Evolutionary conservation across 1,140 invertebrate species (phyloP).

Genomic region (Telenomus remus): DNA sequence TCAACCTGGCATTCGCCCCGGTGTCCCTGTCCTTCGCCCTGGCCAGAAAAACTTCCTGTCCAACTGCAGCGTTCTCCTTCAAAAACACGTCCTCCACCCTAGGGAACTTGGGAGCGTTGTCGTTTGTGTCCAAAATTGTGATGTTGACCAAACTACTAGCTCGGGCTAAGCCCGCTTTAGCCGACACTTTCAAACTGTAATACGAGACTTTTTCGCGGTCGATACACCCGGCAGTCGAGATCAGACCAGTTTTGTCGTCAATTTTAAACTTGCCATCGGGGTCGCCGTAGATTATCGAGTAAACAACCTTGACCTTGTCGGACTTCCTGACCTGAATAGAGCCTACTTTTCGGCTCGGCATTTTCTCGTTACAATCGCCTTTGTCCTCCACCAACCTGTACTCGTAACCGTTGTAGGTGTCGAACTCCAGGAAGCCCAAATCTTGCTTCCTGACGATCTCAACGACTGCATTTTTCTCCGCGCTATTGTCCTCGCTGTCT

Average conservation of each 20-base stretch:
- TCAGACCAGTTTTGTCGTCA: conserved; percentile 84
- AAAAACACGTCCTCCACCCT: conserved; percentile 85
- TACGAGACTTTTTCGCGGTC: conserved; percentile 88
- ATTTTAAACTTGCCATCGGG: conserved; percentile 86
- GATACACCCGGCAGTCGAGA: conserved; percentile 86
- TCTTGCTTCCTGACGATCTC: conserved; percentile 85
- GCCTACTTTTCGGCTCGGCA: conserved; percentile 83
- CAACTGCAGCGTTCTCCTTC: conserved; percentile 92
- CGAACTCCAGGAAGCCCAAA: conserved; percentile 83
- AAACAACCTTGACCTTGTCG: conserved; percentile 78
- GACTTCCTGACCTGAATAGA: conserved; percentile 80
- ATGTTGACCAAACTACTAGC: conserved; percentile 87
- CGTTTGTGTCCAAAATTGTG: conserved; percentile 92
- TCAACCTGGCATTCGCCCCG: conserved; percentile 87
- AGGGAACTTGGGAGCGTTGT: conserved; percentile 90
- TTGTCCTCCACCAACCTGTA: conserved; percentile 88
- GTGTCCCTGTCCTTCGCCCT: conserved; percentile 89
- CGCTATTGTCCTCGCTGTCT: conserved; percentile 84
- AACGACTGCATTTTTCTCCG: conserved; percentile 84
- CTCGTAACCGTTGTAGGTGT: conserved; percentile 83
- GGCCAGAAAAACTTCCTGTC: conserved; percentile 92
- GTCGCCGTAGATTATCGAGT: conserved; percentile 90
- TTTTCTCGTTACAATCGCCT: conserved; percentile 78
- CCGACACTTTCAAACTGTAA: conserved; percentile 87
- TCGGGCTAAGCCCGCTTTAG: conserved; percentile 80